phyloP scores from a whole-genome alignment of 2,797 vertebrate genomes.

The Notolabrus celidotus region DNA sequence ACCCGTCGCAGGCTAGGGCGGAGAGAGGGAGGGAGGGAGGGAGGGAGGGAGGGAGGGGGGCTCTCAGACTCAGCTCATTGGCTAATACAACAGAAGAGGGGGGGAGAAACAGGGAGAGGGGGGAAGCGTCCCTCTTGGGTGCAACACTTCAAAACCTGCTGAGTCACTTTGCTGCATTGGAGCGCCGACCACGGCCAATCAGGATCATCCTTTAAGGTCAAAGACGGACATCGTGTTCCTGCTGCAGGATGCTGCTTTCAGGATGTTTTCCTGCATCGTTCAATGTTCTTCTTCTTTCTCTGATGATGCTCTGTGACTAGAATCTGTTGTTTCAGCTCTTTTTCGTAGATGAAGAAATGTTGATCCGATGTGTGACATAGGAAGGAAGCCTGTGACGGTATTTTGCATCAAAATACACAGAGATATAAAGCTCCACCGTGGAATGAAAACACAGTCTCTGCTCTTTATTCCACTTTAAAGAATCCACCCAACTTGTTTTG shows the following conservation, averaged over 20 bases:
- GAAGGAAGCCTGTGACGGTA: constrained; percentile 8
- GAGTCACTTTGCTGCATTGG: constrained; percentile 75
- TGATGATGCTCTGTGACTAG: not conserved
- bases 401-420: constrained; percentile 59
- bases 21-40: constrained; percentile 45
- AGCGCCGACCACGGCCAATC: constrained; percentile 47
- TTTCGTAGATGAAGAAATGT: not conserved
- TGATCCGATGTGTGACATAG: constrained; percentile 1
- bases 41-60: constrained; percentile 40
- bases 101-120: rapidly evolving
- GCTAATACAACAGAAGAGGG: constrained; percentile 20
- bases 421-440: constrained; percentile 38
- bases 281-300: not conserved
- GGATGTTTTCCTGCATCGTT: not conserved
- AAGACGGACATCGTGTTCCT: not conserved
- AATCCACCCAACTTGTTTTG: too few relatives aligned
- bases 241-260: constrained; percentile 7
- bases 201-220: constrained; percentile 42
- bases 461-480: constrained; percentile 31
- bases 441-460: not conserved
- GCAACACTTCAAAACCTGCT: constrained; percentile 53
- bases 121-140: constrained; percentile 22
- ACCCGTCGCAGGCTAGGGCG: not conserved
- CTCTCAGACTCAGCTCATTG: constrained; percentile 33
- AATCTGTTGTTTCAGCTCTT: constrained; percentile 7